Percentiles rank a stretch among this genome's conserved stretches.
Evolutionary conservation across 30 jellyfish, hydroid and myxozoan species (phyloP).

Genomic region (Sanderia malayensis): DNA sequence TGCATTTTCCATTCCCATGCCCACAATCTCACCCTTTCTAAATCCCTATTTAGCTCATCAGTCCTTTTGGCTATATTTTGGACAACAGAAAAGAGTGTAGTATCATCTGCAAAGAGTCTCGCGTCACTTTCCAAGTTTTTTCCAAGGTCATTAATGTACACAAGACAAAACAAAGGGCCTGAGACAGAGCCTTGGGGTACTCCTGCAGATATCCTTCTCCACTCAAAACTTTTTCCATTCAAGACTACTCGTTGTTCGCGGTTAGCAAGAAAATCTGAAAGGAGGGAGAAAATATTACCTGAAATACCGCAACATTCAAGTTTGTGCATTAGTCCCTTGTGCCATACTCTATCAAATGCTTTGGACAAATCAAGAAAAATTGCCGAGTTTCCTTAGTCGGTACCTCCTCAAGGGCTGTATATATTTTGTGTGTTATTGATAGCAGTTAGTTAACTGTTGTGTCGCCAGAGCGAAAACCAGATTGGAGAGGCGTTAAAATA

Average conservation of each 20-base stretch:
- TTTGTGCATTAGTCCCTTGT: constrained; percentile 11
- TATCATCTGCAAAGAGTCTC: constrained; percentile 31
- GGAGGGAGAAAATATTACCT: background rate
- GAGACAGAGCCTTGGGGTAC: constrained; percentile 40
- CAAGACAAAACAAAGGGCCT: constrained; percentile 22
- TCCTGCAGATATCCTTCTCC: constrained; percentile 9
- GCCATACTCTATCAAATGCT: constrained; percentile 19
- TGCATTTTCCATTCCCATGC: constrained; percentile 17
- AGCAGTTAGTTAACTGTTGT: constrained; percentile 14
- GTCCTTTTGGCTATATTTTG: background rate
- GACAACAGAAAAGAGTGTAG: constrained; percentile 9
- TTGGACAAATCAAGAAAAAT: constrained; percentile 11
- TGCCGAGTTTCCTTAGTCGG: constrained; percentile 13
- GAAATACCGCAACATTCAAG: constrained; percentile 17
- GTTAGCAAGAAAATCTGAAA: constrained; percentile 2
- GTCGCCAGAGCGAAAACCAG: constrained; percentile 12
- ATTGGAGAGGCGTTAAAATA: constrained; percentile 9
- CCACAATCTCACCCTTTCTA: constrained; percentile 13
- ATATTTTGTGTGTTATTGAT: constrained; percentile 11
- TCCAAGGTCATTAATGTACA: constrained; percentile 31
- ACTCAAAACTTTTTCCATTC: constrained; percentile 13
- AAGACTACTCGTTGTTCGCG: constrained; percentile 11
- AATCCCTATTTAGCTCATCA: constrained; percentile 13
- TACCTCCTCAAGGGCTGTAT: constrained; percentile 10
- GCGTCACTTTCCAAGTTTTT: background rate